Evolutionary conservation across 2,113 vertebrate species (phyloP).

Genomic region (Tupaia tana): DNA sequence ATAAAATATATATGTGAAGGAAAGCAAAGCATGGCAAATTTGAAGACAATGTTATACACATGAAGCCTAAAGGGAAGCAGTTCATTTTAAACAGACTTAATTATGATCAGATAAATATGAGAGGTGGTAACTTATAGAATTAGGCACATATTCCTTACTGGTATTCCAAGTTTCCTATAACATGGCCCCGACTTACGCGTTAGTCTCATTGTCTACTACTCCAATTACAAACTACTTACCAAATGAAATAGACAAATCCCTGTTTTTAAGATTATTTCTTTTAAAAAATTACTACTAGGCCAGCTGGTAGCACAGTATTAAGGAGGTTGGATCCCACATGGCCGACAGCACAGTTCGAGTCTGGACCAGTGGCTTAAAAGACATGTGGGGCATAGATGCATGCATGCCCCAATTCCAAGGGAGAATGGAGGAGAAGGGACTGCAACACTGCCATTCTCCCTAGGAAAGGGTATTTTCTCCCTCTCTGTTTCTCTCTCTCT

Average conservation of each 20-base stretch:
- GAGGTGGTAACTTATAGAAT: background rate
- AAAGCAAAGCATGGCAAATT: constrained; percentile 25
- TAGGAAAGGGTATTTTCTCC: too few relatives aligned
- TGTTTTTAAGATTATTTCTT: constrained; percentile 42
- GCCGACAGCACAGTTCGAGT: too few relatives aligned
- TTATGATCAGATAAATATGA: background rate
- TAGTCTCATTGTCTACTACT: background rate
- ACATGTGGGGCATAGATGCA: too few relatives aligned
- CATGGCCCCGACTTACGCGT: background rate
- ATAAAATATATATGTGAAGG: background rate
- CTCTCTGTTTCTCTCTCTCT: too few relatives aligned
- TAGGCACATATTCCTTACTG: background rate
- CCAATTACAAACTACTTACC: background rate
- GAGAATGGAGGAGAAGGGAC: too few relatives aligned
- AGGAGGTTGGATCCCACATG: too few relatives aligned
- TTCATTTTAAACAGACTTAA: constrained; percentile 16
- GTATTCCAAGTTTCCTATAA: background rate
- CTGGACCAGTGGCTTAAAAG: too few relatives aligned
- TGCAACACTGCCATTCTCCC: too few relatives aligned
- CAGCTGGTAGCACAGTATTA: too few relatives aligned
- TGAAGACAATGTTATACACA: background rate
- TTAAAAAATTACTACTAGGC: background rate
- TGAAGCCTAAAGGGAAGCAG: constrained; percentile 21
- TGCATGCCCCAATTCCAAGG: too few relatives aligned
- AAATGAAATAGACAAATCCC: background rate